These are phyloP conservation scores for Ichneumoninae sp. DNA, from an alignment of 2,888 invertebrate species.

Conservation along the genomic window DNA sequence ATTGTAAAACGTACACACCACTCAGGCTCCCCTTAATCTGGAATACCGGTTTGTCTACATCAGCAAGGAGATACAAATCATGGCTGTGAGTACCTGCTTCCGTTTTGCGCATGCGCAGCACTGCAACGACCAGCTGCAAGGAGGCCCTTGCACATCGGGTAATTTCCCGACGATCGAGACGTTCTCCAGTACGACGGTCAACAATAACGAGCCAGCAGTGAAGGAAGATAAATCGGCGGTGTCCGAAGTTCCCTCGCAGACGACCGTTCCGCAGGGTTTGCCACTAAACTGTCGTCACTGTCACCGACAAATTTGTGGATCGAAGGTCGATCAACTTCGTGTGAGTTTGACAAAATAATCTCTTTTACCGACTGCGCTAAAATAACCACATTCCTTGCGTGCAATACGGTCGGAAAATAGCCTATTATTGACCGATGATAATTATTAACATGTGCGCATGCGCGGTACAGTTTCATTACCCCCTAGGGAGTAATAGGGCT, in stretches of 20 bases:
- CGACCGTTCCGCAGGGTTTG: conserved; percentile 26
- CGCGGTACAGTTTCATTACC: too few species aligned
- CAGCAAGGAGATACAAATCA: conserved; percentile 68
- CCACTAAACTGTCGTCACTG: conserved; percentile 50
- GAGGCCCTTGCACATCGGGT: neutral
- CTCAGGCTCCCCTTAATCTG: conserved; percentile 60
- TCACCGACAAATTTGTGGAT: conserved; percentile 58
- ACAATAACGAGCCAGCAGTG: neutral
- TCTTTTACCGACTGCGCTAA: too few species aligned
- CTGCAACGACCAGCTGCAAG: conserved; percentile 3
- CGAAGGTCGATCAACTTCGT: conserved; percentile 53
- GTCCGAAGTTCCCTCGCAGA: neutral
- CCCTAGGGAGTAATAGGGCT: too few species aligned
- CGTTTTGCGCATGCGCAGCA: conserved; percentile 40
- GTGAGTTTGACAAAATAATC: conserved; percentile 39
- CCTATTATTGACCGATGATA: too few species aligned
- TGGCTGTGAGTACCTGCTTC: conserved; percentile 65
- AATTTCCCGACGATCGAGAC: conserved; percentile 9
- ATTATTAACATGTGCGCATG: too few species aligned
- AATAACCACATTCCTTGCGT: too few species aligned
- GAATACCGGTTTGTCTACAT: conserved; percentile 70
- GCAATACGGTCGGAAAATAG: too few species aligned
- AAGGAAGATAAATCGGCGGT: neutral
- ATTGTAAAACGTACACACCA: neutral
- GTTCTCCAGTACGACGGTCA: neutral